Evolutionary conservation across 2,113 vertebrate genomes (phyloP).

Genomic region (Megaceryle torquata): DNA sequence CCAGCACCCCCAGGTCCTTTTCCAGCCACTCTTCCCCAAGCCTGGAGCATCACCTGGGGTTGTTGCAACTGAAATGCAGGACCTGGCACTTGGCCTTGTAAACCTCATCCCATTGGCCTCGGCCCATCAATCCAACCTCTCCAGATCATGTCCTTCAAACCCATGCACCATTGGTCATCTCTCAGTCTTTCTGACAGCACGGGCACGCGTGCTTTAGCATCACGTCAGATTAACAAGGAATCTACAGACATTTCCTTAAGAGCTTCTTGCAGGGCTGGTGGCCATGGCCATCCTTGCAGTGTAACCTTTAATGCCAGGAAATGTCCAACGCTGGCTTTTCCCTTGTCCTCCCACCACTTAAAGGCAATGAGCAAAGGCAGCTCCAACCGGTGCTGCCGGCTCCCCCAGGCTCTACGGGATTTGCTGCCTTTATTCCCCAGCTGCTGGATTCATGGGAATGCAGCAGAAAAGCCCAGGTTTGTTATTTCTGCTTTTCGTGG

Average conservation of each 20-base stretch:
- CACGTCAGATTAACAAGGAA: neutral
- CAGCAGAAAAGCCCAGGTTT: neutral
- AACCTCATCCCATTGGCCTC: no score
- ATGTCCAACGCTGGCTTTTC: neutral
- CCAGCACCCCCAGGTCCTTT: no score
- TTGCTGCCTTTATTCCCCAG: neutral
- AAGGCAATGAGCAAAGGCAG: neutral
- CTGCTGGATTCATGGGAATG: neutral
- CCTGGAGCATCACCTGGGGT: no score
- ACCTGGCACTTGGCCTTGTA: no score
- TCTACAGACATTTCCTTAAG: neutral
- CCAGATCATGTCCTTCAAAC: neutral
- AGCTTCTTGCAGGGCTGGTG: neutral
- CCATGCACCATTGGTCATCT: fast-evolving
- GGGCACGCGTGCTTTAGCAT: neutral
- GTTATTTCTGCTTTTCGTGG: neutral
- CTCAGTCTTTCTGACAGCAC: fast-evolving
- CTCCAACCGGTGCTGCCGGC: neutral
- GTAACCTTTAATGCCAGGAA: neutral
- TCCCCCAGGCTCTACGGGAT: fast-evolving
- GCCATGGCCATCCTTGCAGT: neutral
- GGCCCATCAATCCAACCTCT: no score
- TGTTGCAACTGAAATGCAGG: no score
- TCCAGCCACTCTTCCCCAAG: no score
- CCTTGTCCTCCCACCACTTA: neutral